A percentile compares a stretch with the other conserved stretches of the same genome.
phyloP scores from a whole-genome alignment of 2,113 vertebrate species.

The Callionymus lyra region DNA sequence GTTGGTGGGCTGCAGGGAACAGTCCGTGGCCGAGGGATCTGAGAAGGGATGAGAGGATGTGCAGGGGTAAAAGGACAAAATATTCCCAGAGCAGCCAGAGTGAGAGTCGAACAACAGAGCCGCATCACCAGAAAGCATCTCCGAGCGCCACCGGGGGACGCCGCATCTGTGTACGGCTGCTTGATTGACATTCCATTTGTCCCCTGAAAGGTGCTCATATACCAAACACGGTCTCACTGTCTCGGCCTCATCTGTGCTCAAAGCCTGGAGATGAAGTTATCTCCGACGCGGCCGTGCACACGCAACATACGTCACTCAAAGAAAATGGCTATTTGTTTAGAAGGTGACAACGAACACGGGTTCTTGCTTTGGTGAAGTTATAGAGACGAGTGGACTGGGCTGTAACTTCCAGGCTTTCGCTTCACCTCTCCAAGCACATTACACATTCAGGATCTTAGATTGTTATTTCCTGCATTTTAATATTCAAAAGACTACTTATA shows the following conservation, averaged over 20 bases:
- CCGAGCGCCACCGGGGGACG: slow-evolving; percentile 30
- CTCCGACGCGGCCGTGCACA: slow-evolving; percentile 24
- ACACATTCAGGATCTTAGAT: slow-evolving; percentile 3
- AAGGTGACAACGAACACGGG: slow-evolving; percentile 46
- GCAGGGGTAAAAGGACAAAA: slow-evolving; percentile 57
- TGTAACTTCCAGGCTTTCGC: slow-evolving; percentile 8
- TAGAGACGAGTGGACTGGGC: slow-evolving; percentile 7
- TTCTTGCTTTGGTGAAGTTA: slow-evolving; percentile 30
- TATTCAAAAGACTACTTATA: slow-evolving; percentile 51
- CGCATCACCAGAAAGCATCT: slow-evolving; percentile 56
- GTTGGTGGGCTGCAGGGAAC: slow-evolving; percentile 25
- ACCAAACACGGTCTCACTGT: slow-evolving; percentile 51
- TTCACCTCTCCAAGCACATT: slow-evolving; percentile 3
- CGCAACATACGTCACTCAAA: slow-evolving; percentile 53
- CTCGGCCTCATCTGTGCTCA: slow-evolving; percentile 53
- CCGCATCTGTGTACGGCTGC: slow-evolving; percentile 47
- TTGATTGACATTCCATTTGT: slow-evolving; percentile 69
- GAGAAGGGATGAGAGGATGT: slow-evolving; percentile 39
- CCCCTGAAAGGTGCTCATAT: slow-evolving; percentile 59
- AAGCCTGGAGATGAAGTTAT: slow-evolving; percentile 52
- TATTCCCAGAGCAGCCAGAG: slow-evolving; percentile 62
- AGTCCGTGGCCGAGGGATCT: slow-evolving; percentile 38
- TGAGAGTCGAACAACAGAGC: slow-evolving; percentile 56
- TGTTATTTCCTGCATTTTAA: slow-evolving; percentile 42
- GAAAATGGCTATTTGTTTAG: slow-evolving; percentile 48